These are phyloP conservation scores for Nomada lathburiana DNA, from an alignment of 2,888 invertebrate species.

Conservation along the genomic window DNA sequence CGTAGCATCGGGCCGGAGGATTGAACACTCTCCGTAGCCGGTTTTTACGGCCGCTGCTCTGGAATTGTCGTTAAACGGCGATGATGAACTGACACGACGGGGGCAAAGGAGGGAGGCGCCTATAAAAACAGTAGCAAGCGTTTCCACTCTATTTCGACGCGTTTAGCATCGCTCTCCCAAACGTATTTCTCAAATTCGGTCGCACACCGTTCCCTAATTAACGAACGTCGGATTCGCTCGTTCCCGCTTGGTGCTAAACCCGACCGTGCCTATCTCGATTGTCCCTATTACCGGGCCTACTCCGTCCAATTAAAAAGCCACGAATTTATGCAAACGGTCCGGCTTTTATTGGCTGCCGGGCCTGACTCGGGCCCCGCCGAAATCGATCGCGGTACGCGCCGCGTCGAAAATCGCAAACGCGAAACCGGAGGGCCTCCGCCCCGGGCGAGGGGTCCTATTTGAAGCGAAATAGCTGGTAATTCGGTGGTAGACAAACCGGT, in stretches of 20 bases:
- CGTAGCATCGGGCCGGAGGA: background rate
- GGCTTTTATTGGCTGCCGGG: conserved; percentile 54
- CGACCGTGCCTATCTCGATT: conserved; percentile 68
- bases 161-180: background rate
- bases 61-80: conserved; percentile 6
- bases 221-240: conserved; percentile 54
- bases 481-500: conserved; percentile 50
- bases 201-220: conserved; percentile 60
- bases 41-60: background rate
- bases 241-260: conserved; percentile 32
- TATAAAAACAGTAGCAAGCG: background rate
- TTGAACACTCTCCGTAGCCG: background rate
- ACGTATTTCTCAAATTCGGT: conserved; percentile 54
- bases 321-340: conserved; percentile 73
- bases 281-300: conserved; percentile 55
- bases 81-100: background rate
- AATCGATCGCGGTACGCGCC: conserved; percentile 61
- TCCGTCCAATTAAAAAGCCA: conserved; percentile 73
- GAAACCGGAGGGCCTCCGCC: background rate
- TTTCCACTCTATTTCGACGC: conserved; percentile 9
- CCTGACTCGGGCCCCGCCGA: conserved; percentile 50
- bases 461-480: conserved; percentile 61
- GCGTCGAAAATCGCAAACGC: background rate
- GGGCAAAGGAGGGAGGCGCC: background rate
- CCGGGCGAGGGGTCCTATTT: conserved; percentile 35